A percentile compares a stretch with the other conserved stretches of the same genome.
Evolutionary conservation across 2,113 vertebrate species (phyloP).

Genomic region (Tychaedon coryphoeus): DNA sequence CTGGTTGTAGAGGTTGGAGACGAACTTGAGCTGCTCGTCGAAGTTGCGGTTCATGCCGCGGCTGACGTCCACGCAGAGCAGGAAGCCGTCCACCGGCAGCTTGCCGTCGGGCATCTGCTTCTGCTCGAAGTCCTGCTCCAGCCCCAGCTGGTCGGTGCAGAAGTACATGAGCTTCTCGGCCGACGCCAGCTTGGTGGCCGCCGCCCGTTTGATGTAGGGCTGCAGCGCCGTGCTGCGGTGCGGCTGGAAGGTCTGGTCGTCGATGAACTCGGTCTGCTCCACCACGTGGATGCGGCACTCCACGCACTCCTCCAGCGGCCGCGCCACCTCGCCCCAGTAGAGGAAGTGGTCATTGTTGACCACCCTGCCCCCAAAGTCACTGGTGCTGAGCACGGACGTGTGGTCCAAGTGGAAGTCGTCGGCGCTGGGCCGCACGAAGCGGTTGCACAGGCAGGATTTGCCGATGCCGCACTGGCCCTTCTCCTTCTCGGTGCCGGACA

Average conservation of each 20-base stretch:
- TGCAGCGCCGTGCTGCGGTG: conserved; percentile 95
- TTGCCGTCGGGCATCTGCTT: conserved; percentile 99
- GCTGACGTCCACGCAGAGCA: conserved; percentile 93
- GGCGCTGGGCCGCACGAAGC: conserved; percentile 90
- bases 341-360: conserved; percentile 99
- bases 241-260: conserved; percentile 97
- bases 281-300: conserved; percentile 92
- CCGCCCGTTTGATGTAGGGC: conserved; percentile 94
- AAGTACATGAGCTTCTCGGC: conserved; percentile 99
- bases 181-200: conserved; percentile 91
- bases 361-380: conserved; percentile 95
- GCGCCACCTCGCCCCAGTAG: conserved; percentile 93
- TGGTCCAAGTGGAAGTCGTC: conserved; percentile 96
- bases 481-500: conserved; percentile 97
- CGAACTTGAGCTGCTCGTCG: conserved; percentile 95
- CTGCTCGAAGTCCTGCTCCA: conserved; percentile 99
- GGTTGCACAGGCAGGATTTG: conserved; percentile 96
- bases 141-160: conserved; percentile 95
- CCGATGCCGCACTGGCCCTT: conserved; percentile 96
- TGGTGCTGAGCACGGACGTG: conserved; percentile 97
- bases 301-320: conserved; percentile 86
- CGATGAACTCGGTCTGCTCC: conserved; percentile 98
- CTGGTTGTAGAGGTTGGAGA: conserved; percentile 93
- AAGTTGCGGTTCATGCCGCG: conserved; percentile 97
- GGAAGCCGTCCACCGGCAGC: conserved; percentile 89